Evolutionary conservation across 2,113 vertebrate genomes (phyloP), one percentile per base, ranked within the genome.

Genomic region (Monopterus albus): DNA sequence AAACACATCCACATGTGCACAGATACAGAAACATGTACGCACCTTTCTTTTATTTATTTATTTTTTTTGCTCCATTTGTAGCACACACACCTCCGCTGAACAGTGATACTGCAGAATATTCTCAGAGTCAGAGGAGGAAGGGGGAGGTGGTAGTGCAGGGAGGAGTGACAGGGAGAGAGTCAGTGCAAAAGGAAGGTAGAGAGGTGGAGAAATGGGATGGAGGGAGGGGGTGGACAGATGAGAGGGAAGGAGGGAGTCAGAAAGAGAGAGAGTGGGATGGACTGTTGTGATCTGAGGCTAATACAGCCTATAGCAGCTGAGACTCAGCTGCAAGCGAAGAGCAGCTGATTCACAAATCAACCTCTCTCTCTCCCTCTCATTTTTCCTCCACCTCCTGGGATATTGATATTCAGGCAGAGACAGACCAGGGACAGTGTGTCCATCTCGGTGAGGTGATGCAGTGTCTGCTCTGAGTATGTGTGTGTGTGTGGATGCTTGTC

Each of bases 71-170:
- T 57, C 5, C 29, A 31, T 31, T 53, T 72, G 21, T 69, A 76
- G 62, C 17, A 2, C 10, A 57, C 62, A 38, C 42, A 43, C 59
- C 52, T 62, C 73, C 31, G 40, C 63, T 60, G 56, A 33, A 72
- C 42, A 61, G 66, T 79, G 86, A 88, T 84, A 84, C 83, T 87
- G 89, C 88, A 90, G 79, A 87, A 88, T 76, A 74, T 71, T 82
- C 63, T 46, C 4, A 46, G 40, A 57, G 58, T 61, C 42, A 52
- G 58, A 51, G 46, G 18, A 7, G 20, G n/a, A 65, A 51, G 57
- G 72, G 60, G n/a, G 40, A 53, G 51, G 55, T n/a, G n/a, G n/a
- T n/a, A n/a, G n/a, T n/a, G n/a, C n/a, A n/a, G n/a, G 55, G 70
- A 53, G 59, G 57, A 60, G 49, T 25, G 45, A 59, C 42, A 15